Evolutionary conservation across 2,888 invertebrate species (phyloP).

Genomic region (Didymodactylos carnosus): DNA sequence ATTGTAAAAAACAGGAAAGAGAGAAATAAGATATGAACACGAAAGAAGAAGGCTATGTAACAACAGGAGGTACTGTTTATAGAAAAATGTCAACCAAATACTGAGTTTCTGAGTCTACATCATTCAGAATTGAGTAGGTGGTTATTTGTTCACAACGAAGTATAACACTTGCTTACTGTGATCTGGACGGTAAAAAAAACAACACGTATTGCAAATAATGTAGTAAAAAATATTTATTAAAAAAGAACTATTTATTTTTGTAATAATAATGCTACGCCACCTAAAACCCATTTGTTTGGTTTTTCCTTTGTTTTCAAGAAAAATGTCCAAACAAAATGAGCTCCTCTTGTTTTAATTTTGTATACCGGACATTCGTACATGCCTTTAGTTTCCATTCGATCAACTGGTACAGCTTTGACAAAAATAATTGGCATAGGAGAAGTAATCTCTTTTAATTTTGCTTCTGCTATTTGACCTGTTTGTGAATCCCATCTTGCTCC

Average conservation of each 20-base stretch:
- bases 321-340: conserved; percentile 91
- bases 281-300: conserved; percentile 78
- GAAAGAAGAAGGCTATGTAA: no score
- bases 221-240: no score
- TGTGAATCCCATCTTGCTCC: conserved; percentile 37
- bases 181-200: no score
- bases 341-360: conserved; percentile 73
- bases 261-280: conserved; percentile 70
- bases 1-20: no score
- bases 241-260: conserved; percentile 37
- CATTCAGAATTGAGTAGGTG: no score
- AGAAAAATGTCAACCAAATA: no score
- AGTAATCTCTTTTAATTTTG: conserved; percentile 73
- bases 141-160: no score
- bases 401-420: conserved; percentile 49
- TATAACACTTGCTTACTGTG: no score
- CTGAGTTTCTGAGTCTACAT: no score
- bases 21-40: no score
- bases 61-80: no score
- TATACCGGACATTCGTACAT: conserved; percentile 91
- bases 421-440: conserved; percentile 84
- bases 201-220: no score
- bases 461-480: conserved; percentile 72
- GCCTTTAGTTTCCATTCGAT: conserved; percentile 72
- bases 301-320: conserved; percentile 85